Evolutionary conservation across 2,888 invertebrate species (phyloP).

Genomic region (Watsonalla binaria): DNA sequence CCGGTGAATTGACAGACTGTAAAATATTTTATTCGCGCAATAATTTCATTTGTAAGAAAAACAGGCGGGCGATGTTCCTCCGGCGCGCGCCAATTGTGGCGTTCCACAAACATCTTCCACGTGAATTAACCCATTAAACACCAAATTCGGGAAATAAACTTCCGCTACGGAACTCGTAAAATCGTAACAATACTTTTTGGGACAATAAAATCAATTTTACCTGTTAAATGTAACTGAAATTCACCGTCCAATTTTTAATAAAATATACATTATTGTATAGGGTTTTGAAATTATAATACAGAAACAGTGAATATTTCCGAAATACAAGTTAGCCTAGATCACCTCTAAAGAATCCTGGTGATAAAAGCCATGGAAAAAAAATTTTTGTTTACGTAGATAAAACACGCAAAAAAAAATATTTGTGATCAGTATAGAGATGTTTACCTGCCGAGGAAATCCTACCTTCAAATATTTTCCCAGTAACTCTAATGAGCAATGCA

Average conservation of each 20-base stretch:
- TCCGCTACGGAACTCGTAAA: slow-evolving; percentile 54
- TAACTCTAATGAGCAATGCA: background rate
- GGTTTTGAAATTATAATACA: too few species aligned
- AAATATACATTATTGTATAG: too few species aligned
- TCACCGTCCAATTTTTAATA: too few species aligned
- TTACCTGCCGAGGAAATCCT: too few species aligned
- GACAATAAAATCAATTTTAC: slow-evolving; percentile 25
- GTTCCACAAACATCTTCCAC: slow-evolving; percentile 65
- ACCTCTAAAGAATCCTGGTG: too few species aligned
- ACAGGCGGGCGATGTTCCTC: slow-evolving; percentile 37
- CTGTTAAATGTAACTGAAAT: background rate
- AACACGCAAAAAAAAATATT: too few species aligned
- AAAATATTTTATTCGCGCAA: slow-evolving; percentile 76
- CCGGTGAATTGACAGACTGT: slow-evolving; percentile 74
- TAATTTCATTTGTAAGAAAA: slow-evolving; percentile 77
- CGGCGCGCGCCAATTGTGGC: slow-evolving; percentile 25
- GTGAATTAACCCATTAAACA: slow-evolving; percentile 73
- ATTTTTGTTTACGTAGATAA: too few species aligned
- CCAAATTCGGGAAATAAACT: slow-evolving; percentile 61
- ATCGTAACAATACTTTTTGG: slow-evolving; percentile 29
- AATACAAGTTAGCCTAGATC: too few species aligned
- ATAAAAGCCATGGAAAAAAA: too few species aligned
- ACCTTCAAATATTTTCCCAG: background rate
- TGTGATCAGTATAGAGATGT: too few species aligned
- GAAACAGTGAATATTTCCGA: too few species aligned